Conservation (phyloP, 2,888 invertebrate genomes). For the Cylloceria caligata region DNA sequence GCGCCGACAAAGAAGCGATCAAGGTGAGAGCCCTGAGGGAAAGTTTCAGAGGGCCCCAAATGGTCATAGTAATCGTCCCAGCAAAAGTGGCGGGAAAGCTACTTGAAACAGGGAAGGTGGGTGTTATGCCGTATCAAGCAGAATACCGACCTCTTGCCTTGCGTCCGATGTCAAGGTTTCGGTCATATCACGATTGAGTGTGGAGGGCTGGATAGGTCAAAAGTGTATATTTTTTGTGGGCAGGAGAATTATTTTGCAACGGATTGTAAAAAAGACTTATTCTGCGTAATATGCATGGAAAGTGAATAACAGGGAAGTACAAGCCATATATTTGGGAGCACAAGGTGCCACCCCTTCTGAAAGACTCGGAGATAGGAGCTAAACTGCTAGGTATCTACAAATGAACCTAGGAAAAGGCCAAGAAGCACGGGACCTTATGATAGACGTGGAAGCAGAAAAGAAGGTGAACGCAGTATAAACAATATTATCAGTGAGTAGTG, state of each 20-base stretch:
- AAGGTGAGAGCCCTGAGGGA: constrained; percentile 8
- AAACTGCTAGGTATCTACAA: constrained; percentile 62
- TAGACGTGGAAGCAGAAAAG: constrained; percentile 50
- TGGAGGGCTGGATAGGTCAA: constrained; percentile 52
- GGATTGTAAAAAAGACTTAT: constrained; percentile 30
- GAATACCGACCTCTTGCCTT: constrained; percentile 43
- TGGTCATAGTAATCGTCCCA: neutral
- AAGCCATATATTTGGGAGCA: too few relatives aligned
- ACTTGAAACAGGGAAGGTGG: too few relatives aligned
- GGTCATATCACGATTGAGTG: constrained; percentile 31
- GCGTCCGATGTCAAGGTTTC: constrained; percentile 17
- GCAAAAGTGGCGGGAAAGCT: too few relatives aligned
- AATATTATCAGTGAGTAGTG: constrained; percentile 42
- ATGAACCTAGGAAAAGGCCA: constrained; percentile 64
- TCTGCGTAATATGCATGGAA: too few relatives aligned
- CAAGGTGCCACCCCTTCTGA: too few relatives aligned
- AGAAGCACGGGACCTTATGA: constrained; percentile 57
- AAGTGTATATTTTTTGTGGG: constrained; percentile 61
- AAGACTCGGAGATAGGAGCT: constrained; percentile 16
- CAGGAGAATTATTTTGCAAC: constrained; percentile 53
- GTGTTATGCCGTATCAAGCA: constrained; percentile 61
- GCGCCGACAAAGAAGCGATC: neutral
- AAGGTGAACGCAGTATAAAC: constrained; percentile 35
- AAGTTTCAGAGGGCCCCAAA: constrained; percentile 3
- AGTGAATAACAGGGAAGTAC: too few relatives aligned